Base-by-base conservation (phyloP, 1,140 invertebrate species). In the Samia ricini region DNA sequence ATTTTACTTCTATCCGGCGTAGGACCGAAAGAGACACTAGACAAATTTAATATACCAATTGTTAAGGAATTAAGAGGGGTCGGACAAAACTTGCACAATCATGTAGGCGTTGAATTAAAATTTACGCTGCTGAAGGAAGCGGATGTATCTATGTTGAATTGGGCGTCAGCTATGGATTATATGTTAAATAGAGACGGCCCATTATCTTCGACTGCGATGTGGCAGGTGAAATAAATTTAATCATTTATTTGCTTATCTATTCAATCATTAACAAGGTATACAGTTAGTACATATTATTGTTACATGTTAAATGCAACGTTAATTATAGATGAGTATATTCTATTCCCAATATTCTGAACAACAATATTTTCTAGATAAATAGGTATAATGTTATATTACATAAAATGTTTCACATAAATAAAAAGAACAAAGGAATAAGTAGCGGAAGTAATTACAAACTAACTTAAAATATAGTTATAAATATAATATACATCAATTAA, bases 81-180 rank as follows among this genome's bases (percentile, higher is more conserved):
- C 2, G 95, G 95, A 0, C 91, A 93, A 63, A 96, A 96, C 75
- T 82, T 96, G 0, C 95, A 95, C 10, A 95, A 95, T 76, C 95
- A 95, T 68, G 93, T 95, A 0, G 93, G 94, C 0, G 93, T 92
- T 29, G 92, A 86, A 10, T 68, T 93, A 33, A 76, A 79, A 23
- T 93, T 91, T 63, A 80, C 74, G 0, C 60, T 93, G 63, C 85
- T 76, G 29, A 93, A 92, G 67, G 83, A 91, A 59, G 91, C 90
- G 2, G 92, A 93, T 49, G 81, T 87, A 0, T 92, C 92, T 42
- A 92, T 93, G 51, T 66, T 95, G n/a, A 92, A 92, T 60, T 94
- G 93, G 93, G 89, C 91, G 1, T 81, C 89, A 0, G 92, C 91
- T 19, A 80, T 93, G 55, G 92, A 94, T 18, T 95, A 95, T 72